These are phyloP conservation scores for Meriones psammophilus DNA, from an alignment of 2,797 vertebrate genomes.

Conservation along the genomic window DNA sequence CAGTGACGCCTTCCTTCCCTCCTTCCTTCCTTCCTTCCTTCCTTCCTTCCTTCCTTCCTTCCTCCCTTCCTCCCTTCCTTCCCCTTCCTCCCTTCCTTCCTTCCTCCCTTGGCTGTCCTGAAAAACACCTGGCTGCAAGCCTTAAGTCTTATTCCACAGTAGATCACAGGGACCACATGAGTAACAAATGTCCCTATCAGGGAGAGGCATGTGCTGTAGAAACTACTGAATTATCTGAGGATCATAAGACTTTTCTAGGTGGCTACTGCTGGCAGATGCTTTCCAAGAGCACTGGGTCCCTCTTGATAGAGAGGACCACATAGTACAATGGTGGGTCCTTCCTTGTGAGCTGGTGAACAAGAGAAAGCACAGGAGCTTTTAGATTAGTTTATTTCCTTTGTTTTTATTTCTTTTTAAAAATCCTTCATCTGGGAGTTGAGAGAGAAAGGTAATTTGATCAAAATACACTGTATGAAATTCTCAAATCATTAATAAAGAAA, in stretches of 20 bases:
- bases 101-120: not conserved
- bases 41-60: too few species aligned
- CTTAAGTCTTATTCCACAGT: not conserved
- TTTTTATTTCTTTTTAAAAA: not conserved
- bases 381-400: not conserved
- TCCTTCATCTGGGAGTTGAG: not conserved
- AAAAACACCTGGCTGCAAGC: too few species aligned
- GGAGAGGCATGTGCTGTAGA: not conserved
- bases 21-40: too few species aligned
- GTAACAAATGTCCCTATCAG: not conserved
- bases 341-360: not conserved
- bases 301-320: not conserved
- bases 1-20: too few species aligned
- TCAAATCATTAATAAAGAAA: not conserved
- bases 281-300: not conserved
- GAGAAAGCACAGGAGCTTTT: conserved; percentile 13
- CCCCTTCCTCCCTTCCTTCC: too few species aligned
- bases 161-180: not conserved
- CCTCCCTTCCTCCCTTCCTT: too few species aligned
- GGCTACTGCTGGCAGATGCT: not conserved
- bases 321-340: too few species aligned
- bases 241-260: not conserved
- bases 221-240: not conserved
- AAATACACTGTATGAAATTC: not conserved
- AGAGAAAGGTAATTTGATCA: not conserved